Evolutionary conservation across 1,140 invertebrate species (phyloP).

Genomic region (Scylla paramamosain): DNA sequence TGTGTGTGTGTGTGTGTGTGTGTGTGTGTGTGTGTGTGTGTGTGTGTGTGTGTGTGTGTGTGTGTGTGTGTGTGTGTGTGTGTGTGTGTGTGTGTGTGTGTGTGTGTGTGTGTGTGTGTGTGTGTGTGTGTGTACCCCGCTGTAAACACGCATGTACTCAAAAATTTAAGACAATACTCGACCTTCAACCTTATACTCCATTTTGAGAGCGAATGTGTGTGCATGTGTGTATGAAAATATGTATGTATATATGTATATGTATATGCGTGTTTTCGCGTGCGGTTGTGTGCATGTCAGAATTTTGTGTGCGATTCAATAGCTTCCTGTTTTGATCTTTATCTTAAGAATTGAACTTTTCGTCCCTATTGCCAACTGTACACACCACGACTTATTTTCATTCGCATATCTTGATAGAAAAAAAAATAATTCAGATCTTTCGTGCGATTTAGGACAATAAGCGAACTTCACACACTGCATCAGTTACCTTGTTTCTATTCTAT

Average conservation of each 20-base stretch:
- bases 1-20: conserved; percentile 11
- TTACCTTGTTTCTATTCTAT: not conserved
- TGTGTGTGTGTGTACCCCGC: not conserved
- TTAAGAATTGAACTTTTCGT: no score
- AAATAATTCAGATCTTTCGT: no score
- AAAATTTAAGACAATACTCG: not conserved
- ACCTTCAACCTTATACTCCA: not conserved
- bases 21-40: conserved; percentile 16
- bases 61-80: no score
- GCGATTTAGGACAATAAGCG: no score
- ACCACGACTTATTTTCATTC: no score
- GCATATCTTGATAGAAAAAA: no score
- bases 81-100: not conserved
- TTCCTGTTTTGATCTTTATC: no score
- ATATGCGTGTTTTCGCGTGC: not conserved
- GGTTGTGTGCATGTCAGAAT: not conserved
- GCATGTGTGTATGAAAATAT: not conserved
- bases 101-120: not conserved
- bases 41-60: no score
- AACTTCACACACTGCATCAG: no score
- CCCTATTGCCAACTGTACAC: no score
- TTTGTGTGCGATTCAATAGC: not conserved
- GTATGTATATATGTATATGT: not conserved
- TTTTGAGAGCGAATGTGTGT: not conserved
- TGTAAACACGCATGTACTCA: conserved; percentile 4